Evolutionary conservation across 1,140 invertebrate genomes (phyloP), one percentile per base, ranked within the genome.

Genomic region (Drosophila navojoa): DNA sequence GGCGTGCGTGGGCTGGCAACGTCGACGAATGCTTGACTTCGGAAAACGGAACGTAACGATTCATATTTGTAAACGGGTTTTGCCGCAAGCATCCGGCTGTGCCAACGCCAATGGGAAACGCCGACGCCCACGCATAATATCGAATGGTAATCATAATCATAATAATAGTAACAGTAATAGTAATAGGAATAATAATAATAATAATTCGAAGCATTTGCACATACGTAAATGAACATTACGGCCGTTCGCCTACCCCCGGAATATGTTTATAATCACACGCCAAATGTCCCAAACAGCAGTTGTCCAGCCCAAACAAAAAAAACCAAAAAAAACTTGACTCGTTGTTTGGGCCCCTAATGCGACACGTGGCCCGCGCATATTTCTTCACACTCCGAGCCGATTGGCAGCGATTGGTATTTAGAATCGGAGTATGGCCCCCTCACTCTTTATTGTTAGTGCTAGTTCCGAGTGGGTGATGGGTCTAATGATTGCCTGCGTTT

Each of bases 111-210:
- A 29, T 29, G 27, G 27, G 10, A 13, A 13, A 38, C 35, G 1
- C 35, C 35, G 13, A 38, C 27, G 32, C 19, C 19, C n/a, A 61
- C 68, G 44, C 84, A 40, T 59, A 68, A 85, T 71, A 86, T 87
- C 82, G 79, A 86, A 87, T 82, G 72, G 84, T 89, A 87, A 87
- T 87, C 82, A 89, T 89, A 89, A 89, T 87, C 84, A 89, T 81
- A 87, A 87, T 87, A 82, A 89, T 70, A 76, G 75, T 64, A 74
- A 77, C 76, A 64, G 27, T 29, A 29, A 32, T 32, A 11, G 75
- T 77, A 87, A 87, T 89, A 70, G 42, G 42, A 45, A 81, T 81
- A 89, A 89, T 89, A 74, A 89, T 89, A 74, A 89, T 89, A 77
- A 64, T 87, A 81, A 67, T 66, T 70, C 63, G 78, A 75, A 54